A percentile compares a stretch with the other conserved stretches of the same genome.
Evolutionary conservation across 2,888 invertebrate species (phyloP).

Genomic region (Netelia virgata): DNA sequence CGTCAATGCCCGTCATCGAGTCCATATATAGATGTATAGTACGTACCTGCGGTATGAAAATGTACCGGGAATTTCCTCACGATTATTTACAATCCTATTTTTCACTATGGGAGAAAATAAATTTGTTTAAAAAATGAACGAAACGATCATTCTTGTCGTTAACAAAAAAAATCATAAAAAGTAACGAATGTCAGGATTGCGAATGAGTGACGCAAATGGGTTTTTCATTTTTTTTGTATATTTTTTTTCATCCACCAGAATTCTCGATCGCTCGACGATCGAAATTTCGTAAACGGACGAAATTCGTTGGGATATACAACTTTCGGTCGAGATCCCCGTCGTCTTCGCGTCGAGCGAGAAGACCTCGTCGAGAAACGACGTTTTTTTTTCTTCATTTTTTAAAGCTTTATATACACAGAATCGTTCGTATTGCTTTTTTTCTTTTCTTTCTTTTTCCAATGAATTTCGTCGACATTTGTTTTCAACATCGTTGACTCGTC

Average conservation of each 20-base stretch:
- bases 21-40: not conserved
- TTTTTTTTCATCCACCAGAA: not conserved
- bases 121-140: no score
- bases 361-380: constrained; percentile 17
- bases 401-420: constrained; percentile 53
- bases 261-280: no score
- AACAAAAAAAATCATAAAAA: no score
- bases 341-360: not conserved
- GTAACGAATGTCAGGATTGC: no score
- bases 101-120: no score
- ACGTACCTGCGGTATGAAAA: not conserved
- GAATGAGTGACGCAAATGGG: not conserved
- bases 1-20: not conserved
- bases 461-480: constrained; percentile 26
- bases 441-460: not conserved
- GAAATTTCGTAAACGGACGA: no score
- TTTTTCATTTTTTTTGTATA: not conserved
- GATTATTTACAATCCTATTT: no score
- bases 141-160: no score
- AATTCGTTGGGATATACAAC: no score
- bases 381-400: constrained; percentile 20
- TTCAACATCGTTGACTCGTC: constrained; percentile 26
- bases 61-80: not conserved
- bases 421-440: constrained; percentile 51
- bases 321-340: no score